phyloP scores from a whole-genome alignment of 1,140 invertebrate genomes.

The Sycophila sp. region DNA sequence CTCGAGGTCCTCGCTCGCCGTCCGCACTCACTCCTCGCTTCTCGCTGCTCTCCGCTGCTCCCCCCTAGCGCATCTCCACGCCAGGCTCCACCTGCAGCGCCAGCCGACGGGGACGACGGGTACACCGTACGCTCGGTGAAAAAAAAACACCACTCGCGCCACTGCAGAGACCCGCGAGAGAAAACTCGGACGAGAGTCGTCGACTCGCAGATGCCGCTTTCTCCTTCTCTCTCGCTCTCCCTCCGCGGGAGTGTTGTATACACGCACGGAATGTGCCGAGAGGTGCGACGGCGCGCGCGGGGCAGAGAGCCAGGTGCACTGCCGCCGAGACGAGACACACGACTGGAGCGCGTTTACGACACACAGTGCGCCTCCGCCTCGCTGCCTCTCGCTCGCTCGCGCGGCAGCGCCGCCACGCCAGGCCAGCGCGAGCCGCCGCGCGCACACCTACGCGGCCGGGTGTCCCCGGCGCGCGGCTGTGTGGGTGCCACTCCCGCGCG shows the following conservation, averaged over 20 bases:
- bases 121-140: too few relatives aligned
- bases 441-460: neutral
- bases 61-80: neutral
- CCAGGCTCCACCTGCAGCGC: too few relatives aligned
- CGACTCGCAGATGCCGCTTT: too few relatives aligned
- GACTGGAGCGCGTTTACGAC: slow-evolving; percentile 29
- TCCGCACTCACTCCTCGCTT: too few relatives aligned
- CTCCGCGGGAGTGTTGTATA: neutral
- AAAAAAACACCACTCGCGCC: too few relatives aligned
- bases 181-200: too few relatives aligned
- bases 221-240: neutral
- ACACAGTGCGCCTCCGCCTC: slow-evolving; percentile 22
- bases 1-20: too few relatives aligned
- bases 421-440: neutral
- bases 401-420: neutral
- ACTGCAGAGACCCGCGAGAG: too few relatives aligned
- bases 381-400: neutral
- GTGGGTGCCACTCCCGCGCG: slow-evolving; percentile 23
- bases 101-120: too few relatives aligned
- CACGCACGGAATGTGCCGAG: neutral
- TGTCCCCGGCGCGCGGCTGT: neutral
- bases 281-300: too few relatives aligned
- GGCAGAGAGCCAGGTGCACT: too few relatives aligned
- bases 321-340: too few relatives aligned
- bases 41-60: neutral